phyloP scores from a whole-genome alignment of 2,113 vertebrate species.

The Formicarius rufipectus region DNA sequence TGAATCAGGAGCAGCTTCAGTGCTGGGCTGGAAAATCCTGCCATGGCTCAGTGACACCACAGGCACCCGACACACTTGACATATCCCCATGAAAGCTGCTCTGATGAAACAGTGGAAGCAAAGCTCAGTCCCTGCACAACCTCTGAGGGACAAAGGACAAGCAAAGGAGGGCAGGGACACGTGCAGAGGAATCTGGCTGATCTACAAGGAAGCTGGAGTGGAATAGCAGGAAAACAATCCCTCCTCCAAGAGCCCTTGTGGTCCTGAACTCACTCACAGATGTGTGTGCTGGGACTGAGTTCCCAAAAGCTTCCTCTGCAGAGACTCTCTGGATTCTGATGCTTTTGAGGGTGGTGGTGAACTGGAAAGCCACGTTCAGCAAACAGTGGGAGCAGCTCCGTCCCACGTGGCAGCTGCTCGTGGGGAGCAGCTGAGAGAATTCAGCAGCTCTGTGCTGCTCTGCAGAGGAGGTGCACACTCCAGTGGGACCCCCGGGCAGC shows the following conservation, averaged over 20 bases:
- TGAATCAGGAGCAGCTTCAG: background rate
- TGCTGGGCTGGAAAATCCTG: background rate
- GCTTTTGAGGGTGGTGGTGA: background rate
- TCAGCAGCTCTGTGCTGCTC: background rate
- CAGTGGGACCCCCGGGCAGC: background rate
- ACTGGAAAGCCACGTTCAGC: background rate
- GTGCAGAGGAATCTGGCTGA: background rate
- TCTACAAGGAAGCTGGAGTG: background rate
- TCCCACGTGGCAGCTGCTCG: background rate
- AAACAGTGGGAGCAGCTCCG: background rate
- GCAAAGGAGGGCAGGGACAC: background rate
- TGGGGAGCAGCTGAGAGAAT: background rate
- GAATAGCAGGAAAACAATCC: background rate
- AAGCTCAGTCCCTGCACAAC: background rate
- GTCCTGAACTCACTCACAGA: background rate
- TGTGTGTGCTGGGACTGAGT: fast-evolving
- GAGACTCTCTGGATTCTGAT: background rate
- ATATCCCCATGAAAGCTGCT: background rate
- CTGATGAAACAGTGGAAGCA: background rate
- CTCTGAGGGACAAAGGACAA: background rate
- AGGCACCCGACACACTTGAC: background rate
- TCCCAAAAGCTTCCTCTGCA: background rate
- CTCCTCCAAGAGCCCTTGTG: background rate
- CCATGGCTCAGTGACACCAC: background rate
- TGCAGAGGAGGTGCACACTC: background rate